Evolutionary conservation across 2,888 invertebrate genomes (phyloP), one percentile per base, ranked within the genome.

Genomic region (Allacma fusca): DNA sequence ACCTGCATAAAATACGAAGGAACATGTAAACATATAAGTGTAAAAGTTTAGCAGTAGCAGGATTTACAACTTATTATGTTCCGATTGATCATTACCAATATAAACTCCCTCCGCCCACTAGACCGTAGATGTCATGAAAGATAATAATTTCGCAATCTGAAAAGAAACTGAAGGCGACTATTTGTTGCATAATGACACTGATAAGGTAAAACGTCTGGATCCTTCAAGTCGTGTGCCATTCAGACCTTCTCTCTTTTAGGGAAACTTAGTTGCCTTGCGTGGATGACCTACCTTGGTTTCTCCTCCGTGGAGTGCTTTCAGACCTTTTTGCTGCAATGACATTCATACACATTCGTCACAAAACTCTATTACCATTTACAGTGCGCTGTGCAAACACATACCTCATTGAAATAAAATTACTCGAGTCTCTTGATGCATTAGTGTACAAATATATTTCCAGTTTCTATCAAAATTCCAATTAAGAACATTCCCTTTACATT

Each of bases 221-320:
- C 23, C 24, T 62, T 21, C 62, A 62, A 23, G 62, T 62, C 24
- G 1, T 62, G 62, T 23, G 62, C 4, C 24, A 62, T 62, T 12
- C 62, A 62, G 2, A 62, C 24, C 23, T 62, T 57, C 9, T 9
- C 9, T 34, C 9, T 34, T 34, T 7, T 7, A 9, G 34, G 34
- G 9, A 34, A 62, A 5, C 62, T 24, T 24, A 24, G 23, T 62
- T 62, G 62, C 62, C 62, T 62, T 62, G 62, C 62, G 62, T 62
- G 62, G 62, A 24, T 24, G 62, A 24, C 62, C 62, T 62, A 24
- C 62, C 62, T 62, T 62, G 62, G 24, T 26, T 2, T 24, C n/a
- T 62, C 62, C 62, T 62, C 24, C 62, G 2, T 62, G 62, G 50
- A 50, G 16, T 19, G 9, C 16, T 50, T 50, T 34, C 34, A 50